A percentile compares a stretch with the other conserved stretches of the same genome.
These are phyloP conservation scores for Nilaparvata lugens DNA, from an alignment of 1,140 invertebrate genomes.

Conservation along the genomic window DNA sequence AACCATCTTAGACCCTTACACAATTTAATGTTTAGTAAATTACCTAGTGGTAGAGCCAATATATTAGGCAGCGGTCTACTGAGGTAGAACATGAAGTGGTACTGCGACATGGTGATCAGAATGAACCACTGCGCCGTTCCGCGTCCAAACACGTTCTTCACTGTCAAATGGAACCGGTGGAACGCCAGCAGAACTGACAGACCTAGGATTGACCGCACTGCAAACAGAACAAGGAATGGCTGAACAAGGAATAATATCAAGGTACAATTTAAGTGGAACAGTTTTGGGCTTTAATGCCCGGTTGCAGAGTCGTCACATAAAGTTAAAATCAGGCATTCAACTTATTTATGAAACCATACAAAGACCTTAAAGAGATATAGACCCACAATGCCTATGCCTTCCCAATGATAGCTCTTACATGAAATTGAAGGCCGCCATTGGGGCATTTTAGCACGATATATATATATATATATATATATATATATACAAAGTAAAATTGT, in stretches of 20 bases:
- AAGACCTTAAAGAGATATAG: too few relatives aligned
- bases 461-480: too few relatives aligned
- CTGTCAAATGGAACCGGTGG: conserved; percentile 55
- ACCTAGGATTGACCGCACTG: conserved; percentile 76
- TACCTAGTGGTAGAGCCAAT: conserved; percentile 87
- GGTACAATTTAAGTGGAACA: background rate
- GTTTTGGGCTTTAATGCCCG: too few relatives aligned
- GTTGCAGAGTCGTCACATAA: too few relatives aligned
- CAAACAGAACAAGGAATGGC: conserved; percentile 34
- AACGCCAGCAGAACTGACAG: conserved; percentile 64
- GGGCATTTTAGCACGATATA: too few relatives aligned
- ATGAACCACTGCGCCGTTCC: conserved; percentile 74
- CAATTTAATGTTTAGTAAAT: conserved; percentile 31
- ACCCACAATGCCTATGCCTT: too few relatives aligned
- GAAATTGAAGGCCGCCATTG: too few relatives aligned
- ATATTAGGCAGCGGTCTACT: conserved; percentile 92
- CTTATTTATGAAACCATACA: too few relatives aligned
- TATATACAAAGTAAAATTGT: too few relatives aligned
- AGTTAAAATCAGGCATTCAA: too few relatives aligned
- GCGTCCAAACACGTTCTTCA: conserved; percentile 67
- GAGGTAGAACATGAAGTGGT: conserved; percentile 96
- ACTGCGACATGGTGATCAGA: conserved; percentile 80
- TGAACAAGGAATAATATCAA: conserved; percentile 6
- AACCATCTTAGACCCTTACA: too few relatives aligned
- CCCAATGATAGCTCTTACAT: too few relatives aligned